These are phyloP conservation scores for Globodera ellingtonae DNA, from an alignment of 1,140 invertebrate genomes.

Conservation along the genomic window DNA sequence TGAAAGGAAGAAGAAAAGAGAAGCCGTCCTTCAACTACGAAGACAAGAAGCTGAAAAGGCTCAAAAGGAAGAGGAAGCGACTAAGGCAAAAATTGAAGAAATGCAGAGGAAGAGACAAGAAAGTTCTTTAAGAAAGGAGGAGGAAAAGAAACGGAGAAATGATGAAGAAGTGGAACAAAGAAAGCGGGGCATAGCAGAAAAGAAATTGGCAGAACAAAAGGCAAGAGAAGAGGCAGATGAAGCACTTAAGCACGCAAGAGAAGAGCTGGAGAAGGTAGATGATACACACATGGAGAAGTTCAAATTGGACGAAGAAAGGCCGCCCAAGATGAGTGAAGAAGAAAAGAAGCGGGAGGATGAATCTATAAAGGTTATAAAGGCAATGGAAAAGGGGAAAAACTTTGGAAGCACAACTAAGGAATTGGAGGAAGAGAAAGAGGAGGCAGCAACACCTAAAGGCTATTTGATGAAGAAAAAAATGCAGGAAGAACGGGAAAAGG, in stretches of 20 bases:
- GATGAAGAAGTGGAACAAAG: background rate
- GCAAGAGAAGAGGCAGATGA: slow-evolving; percentile 16
- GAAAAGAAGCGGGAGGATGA: background rate
- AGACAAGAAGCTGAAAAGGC: background rate
- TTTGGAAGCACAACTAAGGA: background rate
- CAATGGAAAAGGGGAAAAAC: background rate
- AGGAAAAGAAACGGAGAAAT: background rate
- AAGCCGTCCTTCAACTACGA: background rate
- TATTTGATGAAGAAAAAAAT: slow-evolving; percentile 13
- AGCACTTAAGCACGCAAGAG: slow-evolving; percentile 4
- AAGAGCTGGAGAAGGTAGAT: background rate
- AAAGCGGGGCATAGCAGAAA: background rate
- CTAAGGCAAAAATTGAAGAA: slow-evolving; percentile 16
- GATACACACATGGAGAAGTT: slow-evolving; percentile 11
- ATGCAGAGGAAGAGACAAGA: background rate
- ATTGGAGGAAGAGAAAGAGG: background rate
- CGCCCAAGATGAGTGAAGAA: background rate
- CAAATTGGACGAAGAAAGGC: slow-evolving; percentile 10
- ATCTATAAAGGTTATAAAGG: background rate
- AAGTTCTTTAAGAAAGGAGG: slow-evolving; percentile 8
- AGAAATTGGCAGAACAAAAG: slow-evolving; percentile 1
- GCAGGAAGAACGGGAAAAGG: slow-evolving; percentile 13
- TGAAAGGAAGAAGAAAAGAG: slow-evolving; percentile 1
- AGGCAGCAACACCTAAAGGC: background rate
- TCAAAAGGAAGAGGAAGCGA: background rate